These are phyloP conservation scores for Araneus ventricosus DNA, from an alignment of 1,140 invertebrate species.

Conservation along the genomic window DNA sequence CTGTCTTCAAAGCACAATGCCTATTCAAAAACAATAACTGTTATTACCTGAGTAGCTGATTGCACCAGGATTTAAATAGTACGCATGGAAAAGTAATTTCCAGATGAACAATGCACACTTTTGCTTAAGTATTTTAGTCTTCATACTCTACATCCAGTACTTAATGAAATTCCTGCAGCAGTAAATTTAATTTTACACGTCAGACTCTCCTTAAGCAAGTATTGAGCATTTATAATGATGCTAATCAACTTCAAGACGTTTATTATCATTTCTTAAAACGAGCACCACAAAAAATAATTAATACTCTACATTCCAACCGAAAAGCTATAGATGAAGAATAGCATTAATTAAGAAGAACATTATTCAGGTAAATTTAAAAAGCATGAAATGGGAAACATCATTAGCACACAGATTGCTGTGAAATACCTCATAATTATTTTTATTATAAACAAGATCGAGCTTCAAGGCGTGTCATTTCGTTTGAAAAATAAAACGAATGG, in stretches of 20 bases:
- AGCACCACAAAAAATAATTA: background rate
- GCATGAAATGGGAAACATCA: conserved; percentile 7
- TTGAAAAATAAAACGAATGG: background rate
- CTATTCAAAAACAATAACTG: too few species aligned
- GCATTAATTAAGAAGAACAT: background rate
- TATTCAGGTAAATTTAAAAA: conserved; percentile 21
- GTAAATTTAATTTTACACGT: background rate
- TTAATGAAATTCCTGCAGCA: background rate
- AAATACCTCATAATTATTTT: conserved; percentile 28
- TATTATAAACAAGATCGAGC: background rate
- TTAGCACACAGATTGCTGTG: background rate
- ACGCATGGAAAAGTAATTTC: too few species aligned
- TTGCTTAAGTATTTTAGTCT: too few species aligned
- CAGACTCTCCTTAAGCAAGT: background rate
- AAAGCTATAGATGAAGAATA: background rate
- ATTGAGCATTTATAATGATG: conserved; percentile 3
- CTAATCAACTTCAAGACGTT: background rate
- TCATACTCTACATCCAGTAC: background rate
- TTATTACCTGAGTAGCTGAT: too few species aligned
- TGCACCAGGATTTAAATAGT: too few species aligned
- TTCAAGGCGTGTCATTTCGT: background rate
- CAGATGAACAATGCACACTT: too few species aligned
- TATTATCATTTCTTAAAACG: background rate
- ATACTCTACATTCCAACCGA: background rate
- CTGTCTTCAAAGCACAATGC: too few species aligned